Conservation (phyloP, 2,113 vertebrate species). For the Uropsilus gracilis region DNA sequence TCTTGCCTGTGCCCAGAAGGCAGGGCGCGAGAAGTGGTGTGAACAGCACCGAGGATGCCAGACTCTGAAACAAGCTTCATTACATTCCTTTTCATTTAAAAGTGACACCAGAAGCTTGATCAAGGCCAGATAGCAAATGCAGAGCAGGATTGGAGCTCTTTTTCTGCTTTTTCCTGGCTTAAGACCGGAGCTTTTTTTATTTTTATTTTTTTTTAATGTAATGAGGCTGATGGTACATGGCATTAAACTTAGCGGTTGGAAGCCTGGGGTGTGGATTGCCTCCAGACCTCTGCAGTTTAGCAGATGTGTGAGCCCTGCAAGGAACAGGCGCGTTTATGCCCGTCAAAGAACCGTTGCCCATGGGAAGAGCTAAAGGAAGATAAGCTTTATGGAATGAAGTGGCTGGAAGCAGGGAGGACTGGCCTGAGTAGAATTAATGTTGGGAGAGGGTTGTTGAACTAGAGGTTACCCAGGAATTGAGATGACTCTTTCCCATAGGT, state of each 20-base stretch:
- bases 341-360: slow-evolving; percentile 22
- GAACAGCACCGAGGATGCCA: background rate
- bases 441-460: background rate
- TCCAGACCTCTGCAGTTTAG: slow-evolving; percentile 36
- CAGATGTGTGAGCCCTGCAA: slow-evolving; percentile 19
- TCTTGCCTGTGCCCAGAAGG: background rate
- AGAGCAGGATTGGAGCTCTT: background rate
- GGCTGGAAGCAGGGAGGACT: background rate
- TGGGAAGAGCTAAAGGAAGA: background rate
- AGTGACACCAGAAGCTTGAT: background rate
- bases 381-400: background rate
- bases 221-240: background rate
- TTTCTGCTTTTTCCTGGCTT: background rate
- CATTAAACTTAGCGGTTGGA: slow-evolving; percentile 39
- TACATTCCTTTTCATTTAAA: slow-evolving; percentile 18
- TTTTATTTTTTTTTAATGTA: background rate
- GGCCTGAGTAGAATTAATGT: background rate
- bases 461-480: background rate
- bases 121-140: slow-evolving; percentile 8
- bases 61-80: background rate
- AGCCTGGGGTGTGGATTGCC: slow-evolving; percentile 34
- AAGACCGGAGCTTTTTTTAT: background rate
- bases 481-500: background rate
- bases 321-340: background rate
- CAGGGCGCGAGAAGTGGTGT: background rate